These are phyloP conservation scores for Aphidius colemani DNA, from an alignment of 2,888 invertebrate genomes.

Conservation along the genomic window DNA sequence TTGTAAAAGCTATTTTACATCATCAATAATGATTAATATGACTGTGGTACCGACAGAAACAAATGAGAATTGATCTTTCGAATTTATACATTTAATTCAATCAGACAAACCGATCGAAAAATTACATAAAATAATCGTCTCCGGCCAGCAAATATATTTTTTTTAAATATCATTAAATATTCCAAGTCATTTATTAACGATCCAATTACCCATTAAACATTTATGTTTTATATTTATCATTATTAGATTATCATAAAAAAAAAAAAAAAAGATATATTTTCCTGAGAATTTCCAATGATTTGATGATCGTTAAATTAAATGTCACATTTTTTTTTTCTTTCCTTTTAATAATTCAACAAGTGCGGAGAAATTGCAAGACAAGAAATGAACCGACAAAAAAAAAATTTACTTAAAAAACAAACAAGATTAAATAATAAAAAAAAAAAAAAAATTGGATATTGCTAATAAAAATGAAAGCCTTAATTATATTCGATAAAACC, in stretches of 20 bases:
- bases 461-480: no score
- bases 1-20: no score
- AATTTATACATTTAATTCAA: no score
- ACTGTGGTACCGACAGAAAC: no score
- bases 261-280: conserved; percentile 24
- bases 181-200: conserved; percentile 36
- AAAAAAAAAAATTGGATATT: background rate
- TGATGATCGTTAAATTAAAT: conserved; percentile 35
- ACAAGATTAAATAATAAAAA: background rate
- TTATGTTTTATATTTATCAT: conserved; percentile 30
- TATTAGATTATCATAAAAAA: conserved; percentile 33
- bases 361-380: conserved; percentile 16
- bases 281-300: conserved; percentile 24
- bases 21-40: no score
- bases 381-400: background rate
- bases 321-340: conserved; percentile 15
- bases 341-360: conserved; percentile 47
- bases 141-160: no score
- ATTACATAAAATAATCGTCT: no score
- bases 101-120: no score
- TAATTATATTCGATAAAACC: no score
- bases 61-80: no score
- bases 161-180: conserved; percentile 20
- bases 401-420: background rate
- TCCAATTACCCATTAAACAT: conserved; percentile 38